These are phyloP conservation scores for Coreoperca whiteheadi DNA, from an alignment of 2,113 vertebrate species.

Conservation along the genomic window DNA sequence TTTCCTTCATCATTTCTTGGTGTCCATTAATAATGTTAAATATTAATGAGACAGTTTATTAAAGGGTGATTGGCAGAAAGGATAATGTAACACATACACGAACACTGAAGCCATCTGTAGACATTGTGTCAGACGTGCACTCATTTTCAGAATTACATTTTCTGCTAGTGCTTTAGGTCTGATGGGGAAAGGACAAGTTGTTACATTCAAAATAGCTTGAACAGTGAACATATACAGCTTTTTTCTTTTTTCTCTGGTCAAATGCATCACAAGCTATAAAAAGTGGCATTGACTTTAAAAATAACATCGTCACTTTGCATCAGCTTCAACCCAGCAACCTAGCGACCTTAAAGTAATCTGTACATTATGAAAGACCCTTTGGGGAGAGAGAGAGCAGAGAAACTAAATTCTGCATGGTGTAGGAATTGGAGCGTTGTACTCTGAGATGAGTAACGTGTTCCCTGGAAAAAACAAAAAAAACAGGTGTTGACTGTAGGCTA, in stretches of 20 bases:
- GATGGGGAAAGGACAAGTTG: not conserved
- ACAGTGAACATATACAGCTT: conserved; percentile 1
- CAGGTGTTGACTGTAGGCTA: conserved; percentile 8
- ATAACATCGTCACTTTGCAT: conserved; percentile 64
- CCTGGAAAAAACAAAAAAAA: not conserved
- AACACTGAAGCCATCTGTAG: not conserved
- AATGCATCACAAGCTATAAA: conserved; percentile 30
- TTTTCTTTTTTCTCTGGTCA: not conserved
- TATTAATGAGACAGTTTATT: not conserved
- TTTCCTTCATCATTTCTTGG: not conserved
- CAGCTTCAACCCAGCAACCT: conserved; percentile 68
- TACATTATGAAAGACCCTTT: conserved; percentile 68
- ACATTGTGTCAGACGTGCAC: conserved; percentile 7
- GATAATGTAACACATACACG: conserved; percentile 14
- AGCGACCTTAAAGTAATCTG: conserved; percentile 72
- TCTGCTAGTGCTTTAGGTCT: not conserved
- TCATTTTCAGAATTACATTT: conserved; percentile 14
- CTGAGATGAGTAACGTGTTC: conserved; percentile 31
- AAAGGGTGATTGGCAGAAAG: conserved; percentile 16
- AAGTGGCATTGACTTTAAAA: conserved; percentile 54
- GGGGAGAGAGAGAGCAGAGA: conserved; percentile 41
- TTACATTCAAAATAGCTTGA: conserved; percentile 18
- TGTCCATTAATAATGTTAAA: not conserved
- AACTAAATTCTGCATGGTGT: conserved; percentile 63
- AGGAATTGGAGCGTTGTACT: conserved; percentile 26